Conservation (phyloP, 35 echinoderm and acorn worm genomes). For the Diadema setosum region DNA sequence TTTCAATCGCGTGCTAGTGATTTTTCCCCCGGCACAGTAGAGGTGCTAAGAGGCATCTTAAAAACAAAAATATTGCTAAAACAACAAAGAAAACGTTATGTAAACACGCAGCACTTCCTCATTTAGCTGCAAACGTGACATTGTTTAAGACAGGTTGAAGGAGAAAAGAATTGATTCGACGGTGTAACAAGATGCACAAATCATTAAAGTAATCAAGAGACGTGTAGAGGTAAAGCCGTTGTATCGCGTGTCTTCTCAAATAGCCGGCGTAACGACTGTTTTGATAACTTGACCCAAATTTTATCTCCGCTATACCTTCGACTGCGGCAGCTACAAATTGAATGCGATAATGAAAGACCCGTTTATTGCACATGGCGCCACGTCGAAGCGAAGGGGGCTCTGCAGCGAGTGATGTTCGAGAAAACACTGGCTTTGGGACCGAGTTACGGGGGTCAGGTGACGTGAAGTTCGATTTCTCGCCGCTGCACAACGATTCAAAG, state of each 20-base stretch:
- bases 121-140: no score
- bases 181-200: neutral
- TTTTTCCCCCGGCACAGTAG: no score
- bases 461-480: neutral
- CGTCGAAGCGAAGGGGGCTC: no score
- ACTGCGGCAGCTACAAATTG: neutral
- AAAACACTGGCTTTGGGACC: neutral
- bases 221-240: neutral
- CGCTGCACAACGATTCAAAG: neutral
- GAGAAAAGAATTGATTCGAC: neutral
- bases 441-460: neutral
- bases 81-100: no score
- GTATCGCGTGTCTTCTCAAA: constrained; percentile 1
- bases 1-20: no score
- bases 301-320: neutral
- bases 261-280: constrained; percentile 17
- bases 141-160: neutral
- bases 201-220: constrained; percentile 20
- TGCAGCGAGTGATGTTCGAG: neutral
- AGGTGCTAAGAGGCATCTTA: no score
- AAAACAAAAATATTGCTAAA: no score
- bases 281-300: constrained; percentile 23
- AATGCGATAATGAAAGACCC: neutral
- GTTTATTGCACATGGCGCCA: no score
- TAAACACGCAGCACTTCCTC: no score